A percentile compares a stretch with the other conserved stretches of the same genome.
Conservation (phyloP, 2,797 vertebrate genomes). For the Alosa sapidissima region DNA sequence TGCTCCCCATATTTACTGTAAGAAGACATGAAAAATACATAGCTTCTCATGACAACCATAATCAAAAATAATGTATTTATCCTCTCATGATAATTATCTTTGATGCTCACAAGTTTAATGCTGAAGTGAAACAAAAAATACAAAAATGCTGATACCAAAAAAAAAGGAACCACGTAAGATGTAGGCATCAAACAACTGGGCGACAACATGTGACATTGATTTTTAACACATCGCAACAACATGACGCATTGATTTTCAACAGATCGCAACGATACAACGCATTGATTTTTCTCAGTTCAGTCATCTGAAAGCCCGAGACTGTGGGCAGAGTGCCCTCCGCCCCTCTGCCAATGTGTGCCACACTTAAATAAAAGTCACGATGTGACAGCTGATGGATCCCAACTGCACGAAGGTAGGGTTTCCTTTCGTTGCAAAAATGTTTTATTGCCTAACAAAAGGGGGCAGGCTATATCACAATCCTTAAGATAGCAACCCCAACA, state of each 20-base stretch:
- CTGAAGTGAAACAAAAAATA: background rate
- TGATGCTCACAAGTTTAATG: background rate
- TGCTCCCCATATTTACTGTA: background rate
- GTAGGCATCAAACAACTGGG: too few species aligned
- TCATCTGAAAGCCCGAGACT: background rate
- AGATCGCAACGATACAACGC: background rate
- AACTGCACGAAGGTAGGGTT: slow-evolving; percentile 57
- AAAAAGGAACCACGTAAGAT: background rate
- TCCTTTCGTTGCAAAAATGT: slow-evolving; percentile 48
- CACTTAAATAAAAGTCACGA: slow-evolving; percentile 65
- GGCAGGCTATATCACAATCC: slow-evolving; percentile 52
- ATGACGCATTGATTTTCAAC: too few species aligned
- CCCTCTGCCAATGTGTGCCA: slow-evolving; percentile 47
- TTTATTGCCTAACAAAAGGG: slow-evolving; percentile 72
- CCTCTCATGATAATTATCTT: background rate
- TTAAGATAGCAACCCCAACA: slow-evolving; percentile 25
- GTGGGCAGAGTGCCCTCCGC: slow-evolving; percentile 52
- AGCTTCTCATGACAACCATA: background rate
- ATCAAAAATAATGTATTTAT: background rate
- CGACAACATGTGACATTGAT: too few species aligned
- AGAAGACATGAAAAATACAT: background rate
- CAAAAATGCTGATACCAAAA: background rate
- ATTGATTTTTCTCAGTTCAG: background rate
- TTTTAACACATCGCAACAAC: too few species aligned
- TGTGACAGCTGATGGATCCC: slow-evolving; percentile 51